These are phyloP conservation scores for Drosophila watanabei DNA, from an alignment of 1,140 invertebrate genomes.

Conservation along the genomic window DNA sequence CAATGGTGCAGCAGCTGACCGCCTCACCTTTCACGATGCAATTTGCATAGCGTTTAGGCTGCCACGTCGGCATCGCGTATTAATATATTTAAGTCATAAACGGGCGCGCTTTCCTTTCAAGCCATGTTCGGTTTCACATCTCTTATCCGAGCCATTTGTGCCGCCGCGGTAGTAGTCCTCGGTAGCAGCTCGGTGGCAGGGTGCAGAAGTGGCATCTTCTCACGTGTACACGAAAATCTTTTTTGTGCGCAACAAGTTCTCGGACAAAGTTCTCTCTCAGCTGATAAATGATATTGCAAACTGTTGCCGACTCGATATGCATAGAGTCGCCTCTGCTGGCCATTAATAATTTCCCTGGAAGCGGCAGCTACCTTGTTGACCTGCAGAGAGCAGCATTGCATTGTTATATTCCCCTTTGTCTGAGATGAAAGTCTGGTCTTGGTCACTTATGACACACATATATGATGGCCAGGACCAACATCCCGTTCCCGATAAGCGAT, in stretches of 20 bases:
- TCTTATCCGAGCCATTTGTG: slow-evolving; percentile 42
- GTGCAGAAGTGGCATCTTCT: slow-evolving; percentile 40
- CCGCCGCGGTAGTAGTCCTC: slow-evolving; percentile 43
- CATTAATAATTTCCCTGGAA: slow-evolving; percentile 73
- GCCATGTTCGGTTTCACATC: slow-evolving; percentile 76
- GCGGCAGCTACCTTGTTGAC: not conserved
- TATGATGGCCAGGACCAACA: slow-evolving; percentile 10
- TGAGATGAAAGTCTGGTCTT: not conserved
- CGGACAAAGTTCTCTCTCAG: slow-evolving; percentile 60
- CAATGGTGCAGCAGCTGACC: slow-evolving; percentile 26
- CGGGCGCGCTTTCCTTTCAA: slow-evolving; percentile 64
- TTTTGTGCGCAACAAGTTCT: slow-evolving; percentile 84
- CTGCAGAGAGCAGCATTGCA: slow-evolving; percentile 1
- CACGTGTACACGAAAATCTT: slow-evolving; percentile 84
- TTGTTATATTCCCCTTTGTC: slow-evolving; percentile 29
- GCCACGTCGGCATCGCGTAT: slow-evolving; percentile 50
- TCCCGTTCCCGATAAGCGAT: slow-evolving; percentile 47
- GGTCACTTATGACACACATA: slow-evolving; percentile 15
- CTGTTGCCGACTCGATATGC: slow-evolving; percentile 70
- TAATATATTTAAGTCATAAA: slow-evolving; percentile 62
- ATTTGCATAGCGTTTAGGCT: slow-evolving; percentile 77
- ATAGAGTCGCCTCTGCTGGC: slow-evolving; percentile 55
- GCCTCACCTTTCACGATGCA: slow-evolving; percentile 66
- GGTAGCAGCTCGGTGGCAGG: slow-evolving; percentile 49
- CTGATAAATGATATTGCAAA: slow-evolving; percentile 82